Base-by-base conservation (phyloP, 2,113 vertebrate genomes). In the Pithys albifrons region DNA sequence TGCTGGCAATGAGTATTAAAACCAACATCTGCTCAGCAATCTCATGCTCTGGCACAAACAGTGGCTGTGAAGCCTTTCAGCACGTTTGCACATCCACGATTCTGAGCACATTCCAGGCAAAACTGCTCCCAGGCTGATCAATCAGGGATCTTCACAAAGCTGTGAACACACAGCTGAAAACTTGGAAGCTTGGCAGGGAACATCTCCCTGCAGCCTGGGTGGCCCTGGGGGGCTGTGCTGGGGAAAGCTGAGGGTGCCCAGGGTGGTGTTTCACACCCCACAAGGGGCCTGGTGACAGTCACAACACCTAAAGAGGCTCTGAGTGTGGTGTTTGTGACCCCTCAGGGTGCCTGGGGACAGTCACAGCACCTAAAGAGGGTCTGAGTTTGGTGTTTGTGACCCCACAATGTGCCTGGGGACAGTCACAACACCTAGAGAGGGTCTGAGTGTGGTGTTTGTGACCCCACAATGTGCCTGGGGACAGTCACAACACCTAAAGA, bases 21-120 rank as follows among this genome's bases (percentile, higher is more conserved):
- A 71, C 43, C 92, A 86, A 59, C 91, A 91, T 93, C 94, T 95
- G 95, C 54, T 95, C 83, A 48, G 84, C 4, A 2, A 4, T 14
- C 79, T 91, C 59, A 1, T 48, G 76, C 91, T 70, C 61, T 86
- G 83, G 55, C 93, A 92, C 43, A 80, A 89, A 51, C 69, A 27
- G 29, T 46, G 22, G 49, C 72, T 75, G 23, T 71, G 48, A 65
- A 55, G 65, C 61, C 37, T 85, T 85, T 19, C 37, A 57, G 93
- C 86, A 81, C 13, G 4, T 96, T 92, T 74, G 55, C 29, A 25
- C 6, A 2, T 62, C 12, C 70, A 62, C 2, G 1, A 31, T 84
- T 73, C 88, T 88, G 75, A 91, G 12, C 39, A 1, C 25, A 3
- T 31, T 57, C 58, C 82, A 80, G 69, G 54, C 37, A 7, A 7